Conservation (phyloP, 2,888 invertebrate species). For the Trichopoda pennipes region DNA sequence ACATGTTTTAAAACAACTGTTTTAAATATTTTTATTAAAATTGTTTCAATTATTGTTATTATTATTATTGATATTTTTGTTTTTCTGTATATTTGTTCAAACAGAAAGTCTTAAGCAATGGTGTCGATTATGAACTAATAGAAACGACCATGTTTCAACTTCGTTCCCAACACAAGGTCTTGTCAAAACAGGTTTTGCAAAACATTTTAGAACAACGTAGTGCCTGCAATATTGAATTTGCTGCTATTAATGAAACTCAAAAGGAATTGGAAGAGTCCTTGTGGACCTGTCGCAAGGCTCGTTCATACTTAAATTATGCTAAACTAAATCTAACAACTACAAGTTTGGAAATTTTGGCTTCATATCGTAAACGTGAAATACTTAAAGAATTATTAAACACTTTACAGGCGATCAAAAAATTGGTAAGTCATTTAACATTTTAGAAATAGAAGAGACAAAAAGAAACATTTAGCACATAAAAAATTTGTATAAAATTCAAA, state of each 20-base stretch:
- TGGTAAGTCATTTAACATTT: constrained; percentile 78
- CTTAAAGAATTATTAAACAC: constrained; percentile 90
- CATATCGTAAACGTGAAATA: constrained; percentile 93
- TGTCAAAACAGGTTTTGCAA: constrained; percentile 95
- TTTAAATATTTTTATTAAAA: no score
- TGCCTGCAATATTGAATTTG: constrained; percentile 92
- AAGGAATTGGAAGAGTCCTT: constrained; percentile 86
- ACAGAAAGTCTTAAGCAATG: constrained; percentile 78
- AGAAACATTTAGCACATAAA: no score
- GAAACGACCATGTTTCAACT: constrained; percentile 77
- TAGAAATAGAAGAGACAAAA: no score
- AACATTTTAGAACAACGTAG: constrained; percentile 95
- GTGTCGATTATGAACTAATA: constrained; percentile 77
- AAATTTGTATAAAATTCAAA: no score
- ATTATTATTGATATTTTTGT: not conserved
- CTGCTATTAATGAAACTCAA: constrained; percentile 87
- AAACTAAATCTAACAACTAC: constrained; percentile 91
- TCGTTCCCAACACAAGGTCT: constrained; percentile 83
- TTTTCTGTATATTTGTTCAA: constrained; percentile 20
- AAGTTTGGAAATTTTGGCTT: constrained; percentile 93
- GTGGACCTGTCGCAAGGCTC: constrained; percentile 87
- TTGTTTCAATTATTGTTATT: constrained; percentile 3
- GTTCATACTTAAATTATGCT: constrained; percentile 87
- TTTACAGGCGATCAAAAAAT: constrained; percentile 89
- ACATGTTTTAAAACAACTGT: constrained; percentile 55